phyloP scores from a whole-genome alignment of 2,797 vertebrate species.

The Heterohyrax brucei region DNA sequence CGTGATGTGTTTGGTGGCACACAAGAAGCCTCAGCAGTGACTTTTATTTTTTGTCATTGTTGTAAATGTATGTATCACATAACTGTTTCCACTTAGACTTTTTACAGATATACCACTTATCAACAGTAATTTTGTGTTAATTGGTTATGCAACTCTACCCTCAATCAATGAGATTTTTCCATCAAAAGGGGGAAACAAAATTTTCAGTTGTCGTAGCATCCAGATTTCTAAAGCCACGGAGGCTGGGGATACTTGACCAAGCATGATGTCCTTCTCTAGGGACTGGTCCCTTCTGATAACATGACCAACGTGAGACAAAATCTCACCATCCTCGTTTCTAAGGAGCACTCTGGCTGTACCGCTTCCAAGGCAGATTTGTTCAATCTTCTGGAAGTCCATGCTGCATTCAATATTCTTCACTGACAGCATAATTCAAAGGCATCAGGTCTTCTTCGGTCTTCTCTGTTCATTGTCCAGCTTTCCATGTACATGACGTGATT shows the following conservation, averaged over 20 bases:
- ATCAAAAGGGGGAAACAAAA: neutral
- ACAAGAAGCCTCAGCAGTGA: neutral
- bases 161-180: neutral
- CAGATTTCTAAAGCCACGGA: neutral
- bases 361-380: neutral
- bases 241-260: no score
- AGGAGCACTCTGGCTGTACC: neutral
- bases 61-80: neutral
- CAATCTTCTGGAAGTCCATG: neutral
- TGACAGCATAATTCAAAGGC: neutral
- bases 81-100: neutral
- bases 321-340: no score
- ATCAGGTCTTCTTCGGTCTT: neutral
- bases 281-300: no score
- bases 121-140: neutral
- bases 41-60: neutral
- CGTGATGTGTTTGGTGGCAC: neutral
- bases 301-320: no score
- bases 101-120: neutral
- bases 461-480: neutral
- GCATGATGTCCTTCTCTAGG: no score
- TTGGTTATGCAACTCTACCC: neutral
- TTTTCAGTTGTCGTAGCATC: neutral
- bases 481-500: neutral
- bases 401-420: neutral